Conservation (phyloP, 2,888 invertebrate genomes). For the Agrochola lota region DNA sequence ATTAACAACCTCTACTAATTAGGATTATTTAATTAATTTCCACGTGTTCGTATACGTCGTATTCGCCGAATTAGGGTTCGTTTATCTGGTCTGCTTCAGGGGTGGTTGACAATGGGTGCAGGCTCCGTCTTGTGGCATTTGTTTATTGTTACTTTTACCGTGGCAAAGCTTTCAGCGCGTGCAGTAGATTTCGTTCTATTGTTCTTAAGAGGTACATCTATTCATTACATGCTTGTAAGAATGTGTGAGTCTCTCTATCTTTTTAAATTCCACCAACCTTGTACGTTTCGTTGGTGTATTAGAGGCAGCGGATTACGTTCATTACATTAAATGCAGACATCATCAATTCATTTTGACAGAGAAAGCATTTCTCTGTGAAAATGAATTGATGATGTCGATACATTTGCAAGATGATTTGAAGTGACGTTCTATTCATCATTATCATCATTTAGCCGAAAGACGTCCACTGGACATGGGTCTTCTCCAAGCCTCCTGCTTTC, state of each 20-base stretch:
- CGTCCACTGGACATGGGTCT: no score
- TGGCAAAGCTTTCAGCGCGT: conserved; percentile 57
- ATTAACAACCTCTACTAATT: conserved; percentile 44
- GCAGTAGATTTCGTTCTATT: conserved; percentile 39
- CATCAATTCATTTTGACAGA: no score
- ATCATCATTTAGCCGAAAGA: not conserved
- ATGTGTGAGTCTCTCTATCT: conserved; percentile 8
- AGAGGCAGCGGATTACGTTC: no score
- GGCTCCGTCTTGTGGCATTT: conserved; percentile 49
- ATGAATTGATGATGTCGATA: not conserved
- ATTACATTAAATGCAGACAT: not conserved
- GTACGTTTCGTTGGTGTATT: not conserved
- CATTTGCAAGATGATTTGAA: not conserved
- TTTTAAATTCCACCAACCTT: conserved; percentile 13
- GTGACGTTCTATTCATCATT: not conserved
- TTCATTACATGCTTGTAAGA: conserved; percentile 20
- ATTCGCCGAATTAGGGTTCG: conserved; percentile 24
- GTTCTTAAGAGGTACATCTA: conserved; percentile 40
- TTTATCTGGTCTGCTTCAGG: conserved; percentile 44
- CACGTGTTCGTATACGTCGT: conserved; percentile 29
- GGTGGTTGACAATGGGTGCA: conserved; percentile 49
- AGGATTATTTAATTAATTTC: conserved; percentile 53
- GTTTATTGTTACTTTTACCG: conserved; percentile 70
- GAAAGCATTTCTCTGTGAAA: not conserved
- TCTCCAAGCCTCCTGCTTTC: not conserved